Evolutionary conservation across 2,113 vertebrate genomes (phyloP).

Genomic region (Plotosus lineatus): DNA sequence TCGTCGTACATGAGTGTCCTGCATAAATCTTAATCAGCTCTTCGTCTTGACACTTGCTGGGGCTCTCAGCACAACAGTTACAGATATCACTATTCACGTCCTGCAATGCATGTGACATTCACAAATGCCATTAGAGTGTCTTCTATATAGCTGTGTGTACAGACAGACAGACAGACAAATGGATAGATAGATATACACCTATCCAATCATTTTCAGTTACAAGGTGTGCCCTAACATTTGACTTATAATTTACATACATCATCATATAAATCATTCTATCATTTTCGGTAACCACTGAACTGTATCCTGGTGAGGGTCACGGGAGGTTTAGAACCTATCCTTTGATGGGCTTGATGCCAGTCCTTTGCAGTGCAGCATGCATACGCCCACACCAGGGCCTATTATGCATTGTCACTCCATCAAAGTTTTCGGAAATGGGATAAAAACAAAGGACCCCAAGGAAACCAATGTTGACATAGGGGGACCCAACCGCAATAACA

Average conservation of each 20-base stretch:
- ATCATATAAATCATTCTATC: neutral
- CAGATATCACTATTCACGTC: constrained; percentile 74
- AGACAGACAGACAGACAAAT: too few species aligned
- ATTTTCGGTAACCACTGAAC: neutral
- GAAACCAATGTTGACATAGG: neutral
- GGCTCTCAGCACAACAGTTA: constrained; percentile 80
- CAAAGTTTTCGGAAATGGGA: neutral
- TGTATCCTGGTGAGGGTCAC: neutral
- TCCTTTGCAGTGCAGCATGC: neutral
- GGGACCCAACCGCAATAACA: neutral
- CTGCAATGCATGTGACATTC: constrained; percentile 62
- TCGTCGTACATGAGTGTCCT: constrained; percentile 74
- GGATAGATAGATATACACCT: too few species aligned
- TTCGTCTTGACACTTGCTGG: constrained; percentile 74
- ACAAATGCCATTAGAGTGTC: neutral
- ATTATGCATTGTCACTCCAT: neutral
- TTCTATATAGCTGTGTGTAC: neutral
- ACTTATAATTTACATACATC: too few species aligned
- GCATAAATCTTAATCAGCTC: constrained; percentile 75
- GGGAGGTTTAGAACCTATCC: neutral
- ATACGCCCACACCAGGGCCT: neutral
- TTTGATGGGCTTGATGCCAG: too few species aligned
- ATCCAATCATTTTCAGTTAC: too few species aligned
- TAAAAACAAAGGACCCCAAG: neutral
- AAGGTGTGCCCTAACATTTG: too few species aligned